Conservation (phyloP, 2,888 invertebrate species). For the Drosophila maculinotata region DNA sequence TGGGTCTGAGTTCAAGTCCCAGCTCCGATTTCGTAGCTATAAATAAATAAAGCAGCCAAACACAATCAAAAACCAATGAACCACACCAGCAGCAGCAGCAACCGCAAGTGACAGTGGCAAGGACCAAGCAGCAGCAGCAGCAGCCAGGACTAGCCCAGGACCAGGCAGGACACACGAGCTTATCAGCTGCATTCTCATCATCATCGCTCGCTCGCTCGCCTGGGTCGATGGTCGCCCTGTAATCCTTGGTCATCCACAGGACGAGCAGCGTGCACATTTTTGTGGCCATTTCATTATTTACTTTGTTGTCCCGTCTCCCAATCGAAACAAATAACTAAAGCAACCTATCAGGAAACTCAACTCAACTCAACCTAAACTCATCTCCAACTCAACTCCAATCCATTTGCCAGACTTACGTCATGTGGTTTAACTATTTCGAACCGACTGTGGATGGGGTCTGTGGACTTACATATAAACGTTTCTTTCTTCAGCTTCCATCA, state of each 20-base stretch:
- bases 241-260: conserved; percentile 36
- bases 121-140: conserved; percentile 9
- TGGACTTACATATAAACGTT: not conserved
- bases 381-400: conserved; percentile 2
- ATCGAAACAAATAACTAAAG: conserved; percentile 54
- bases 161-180: conserved; percentile 11
- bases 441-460: not conserved
- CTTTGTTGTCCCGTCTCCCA: conserved; percentile 35
- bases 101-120: conserved; percentile 65
- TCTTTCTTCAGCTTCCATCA: not conserved
- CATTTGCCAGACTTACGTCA: conserved; percentile 37
- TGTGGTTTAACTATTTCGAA: conserved; percentile 22
- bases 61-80: conserved; percentile 77
- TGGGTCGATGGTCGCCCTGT: conserved; percentile 31
- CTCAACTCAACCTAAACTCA: conserved; percentile 1
- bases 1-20: conserved; percentile 6
- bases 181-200: conserved; percentile 26
- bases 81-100: conserved; percentile 65
- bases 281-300: conserved; percentile 36
- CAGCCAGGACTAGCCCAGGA: not conserved
- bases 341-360: conserved; percentile 31
- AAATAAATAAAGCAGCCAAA: conserved; percentile 76
- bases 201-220: not conserved
- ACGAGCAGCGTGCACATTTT: conserved; percentile 15
- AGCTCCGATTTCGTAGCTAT: conserved; percentile 55